Evolutionary conservation across 64 coral and sea anemone genomes (phyloP), one percentile per base, ranked within the genome.

Genomic region (Dendronephthya gigantea): DNA sequence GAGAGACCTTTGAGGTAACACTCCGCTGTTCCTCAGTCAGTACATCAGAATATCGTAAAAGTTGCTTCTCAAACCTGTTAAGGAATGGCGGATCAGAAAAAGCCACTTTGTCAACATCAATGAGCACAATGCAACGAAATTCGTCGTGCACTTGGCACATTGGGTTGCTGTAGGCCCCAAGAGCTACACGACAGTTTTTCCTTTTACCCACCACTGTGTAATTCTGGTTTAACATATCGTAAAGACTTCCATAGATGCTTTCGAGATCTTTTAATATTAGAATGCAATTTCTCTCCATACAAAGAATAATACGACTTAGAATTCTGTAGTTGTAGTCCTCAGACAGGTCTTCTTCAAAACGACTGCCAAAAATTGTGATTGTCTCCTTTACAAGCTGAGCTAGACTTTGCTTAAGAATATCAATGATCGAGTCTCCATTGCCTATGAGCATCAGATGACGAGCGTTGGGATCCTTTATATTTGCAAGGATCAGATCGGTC

Each of bases 151-250:
- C 94, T 83, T 93, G 94, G 36, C 94, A 96, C 94, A 96, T 92
- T 11, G 94, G 91, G 51, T 96, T 96, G 84, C 94, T 96, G 49
- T 88, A 96, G n/a, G 94, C 85, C 7, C 94, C 94, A 16, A 96
- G 83, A 29, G 94, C 94, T 29, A 96, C 86, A 38, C 94, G 82
- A 49, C 94, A 96, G 81, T 96, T 92, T 56, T 90, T 96, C 72
- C 90, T 92, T 0, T 88, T 88, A 52, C 94, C 94, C 30, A 96
- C 94, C 27, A 96, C 94, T 5, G 90, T 88, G 65, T 96, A 96
- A 36, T 96, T 96, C 86, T 96, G 94, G 82, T 96, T 96, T 2
- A 96, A 47, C 94, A 96, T 96, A 76, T 96, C 94, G 19, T 96
- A 96, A 47, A 96, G 90, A 83, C 94, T 96, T 3, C 94, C 94